Evolutionary conservation across 2,113 vertebrate genomes (phyloP).

Genomic region (Clinocottus analis): DNA sequence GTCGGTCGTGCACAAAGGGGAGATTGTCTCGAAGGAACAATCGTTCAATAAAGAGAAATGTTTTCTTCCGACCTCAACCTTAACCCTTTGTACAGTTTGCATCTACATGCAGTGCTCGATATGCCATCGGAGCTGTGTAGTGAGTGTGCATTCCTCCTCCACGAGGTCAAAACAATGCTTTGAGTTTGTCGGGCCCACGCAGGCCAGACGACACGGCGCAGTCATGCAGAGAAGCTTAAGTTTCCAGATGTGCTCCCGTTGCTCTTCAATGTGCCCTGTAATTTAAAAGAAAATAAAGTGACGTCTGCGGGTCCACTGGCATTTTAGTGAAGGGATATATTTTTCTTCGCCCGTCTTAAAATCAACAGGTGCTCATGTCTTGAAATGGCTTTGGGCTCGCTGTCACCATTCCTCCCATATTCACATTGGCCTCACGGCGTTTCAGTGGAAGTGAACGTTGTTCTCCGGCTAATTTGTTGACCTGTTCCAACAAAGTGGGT

Average conservation of each 20-base stretch:
- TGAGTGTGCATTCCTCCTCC: slow-evolving; percentile 12
- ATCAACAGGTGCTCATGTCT: neutral
- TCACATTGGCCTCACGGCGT: neutral
- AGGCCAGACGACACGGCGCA: slow-evolving; percentile 37
- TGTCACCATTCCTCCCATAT: neutral
- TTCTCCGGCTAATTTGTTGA: too few species aligned
- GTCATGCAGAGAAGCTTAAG: neutral
- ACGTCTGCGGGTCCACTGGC: neutral
- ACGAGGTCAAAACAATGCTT: slow-evolving; percentile 39
- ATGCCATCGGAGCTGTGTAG: slow-evolving; percentile 1
- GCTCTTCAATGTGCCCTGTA: neutral
- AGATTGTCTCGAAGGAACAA: neutral
- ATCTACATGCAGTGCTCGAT: slow-evolving; percentile 30
- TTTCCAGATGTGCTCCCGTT: neutral
- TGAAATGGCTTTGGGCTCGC: neutral
- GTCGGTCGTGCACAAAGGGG: neutral
- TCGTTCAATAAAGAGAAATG: slow-evolving; percentile 3
- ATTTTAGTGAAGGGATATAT: neutral
- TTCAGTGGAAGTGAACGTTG: neutral
- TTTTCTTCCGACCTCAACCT: slow-evolving; percentile 1
- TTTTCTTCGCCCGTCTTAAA: neutral
- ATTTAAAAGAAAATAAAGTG: neutral
- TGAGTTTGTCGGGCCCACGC: slow-evolving; percentile 34
- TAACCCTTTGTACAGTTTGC: slow-evolving; percentile 4
- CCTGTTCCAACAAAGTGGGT: neutral